Conservation (phyloP, 2,888 invertebrate species). For the Hololepta plana region DNA sequence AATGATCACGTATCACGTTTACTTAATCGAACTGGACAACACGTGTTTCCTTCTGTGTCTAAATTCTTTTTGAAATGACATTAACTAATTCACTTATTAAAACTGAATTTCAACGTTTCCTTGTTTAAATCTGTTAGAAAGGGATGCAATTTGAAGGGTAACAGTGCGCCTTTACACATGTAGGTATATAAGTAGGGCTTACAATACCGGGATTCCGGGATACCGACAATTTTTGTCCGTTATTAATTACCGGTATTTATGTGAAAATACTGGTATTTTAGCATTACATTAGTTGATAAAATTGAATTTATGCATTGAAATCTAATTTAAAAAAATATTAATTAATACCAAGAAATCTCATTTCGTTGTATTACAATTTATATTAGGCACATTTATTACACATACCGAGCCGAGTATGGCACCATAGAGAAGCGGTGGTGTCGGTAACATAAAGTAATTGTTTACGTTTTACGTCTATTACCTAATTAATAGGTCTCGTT, state of each 20-base stretch:
- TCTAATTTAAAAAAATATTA: too few species aligned
- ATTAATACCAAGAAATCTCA: slow-evolving; percentile 7
- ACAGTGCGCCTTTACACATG: too few species aligned
- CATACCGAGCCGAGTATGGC: slow-evolving; percentile 6
- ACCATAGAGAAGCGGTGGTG: slow-evolving; percentile 8
- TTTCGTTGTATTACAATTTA: slow-evolving; percentile 6
- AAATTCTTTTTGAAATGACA: too few species aligned
- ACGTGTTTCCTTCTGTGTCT: too few species aligned
- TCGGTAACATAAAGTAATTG: slow-evolving; percentile 4
- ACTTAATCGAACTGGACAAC: too few species aligned
- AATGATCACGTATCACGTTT: too few species aligned
- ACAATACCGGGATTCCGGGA: slow-evolving; percentile 8
- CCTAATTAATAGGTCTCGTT: slow-evolving; percentile 6
- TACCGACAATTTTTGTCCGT: slow-evolving; percentile 8
- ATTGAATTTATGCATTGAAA: too few species aligned
- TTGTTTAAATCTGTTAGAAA: too few species aligned
- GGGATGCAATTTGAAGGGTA: too few species aligned
- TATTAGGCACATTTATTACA: slow-evolving; percentile 7
- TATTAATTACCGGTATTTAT: slow-evolving; percentile 8
- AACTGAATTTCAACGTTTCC: too few species aligned
- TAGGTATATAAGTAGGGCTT: slow-evolving; percentile 6
- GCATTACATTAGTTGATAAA: slow-evolving; percentile 8
- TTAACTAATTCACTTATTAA: too few species aligned
- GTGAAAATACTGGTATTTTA: slow-evolving; percentile 8
- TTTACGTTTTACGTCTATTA: slow-evolving; percentile 6